Base-by-base conservation (phyloP, 2,797 vertebrate genomes). In the Euphonia xanthogaster region DNA sequence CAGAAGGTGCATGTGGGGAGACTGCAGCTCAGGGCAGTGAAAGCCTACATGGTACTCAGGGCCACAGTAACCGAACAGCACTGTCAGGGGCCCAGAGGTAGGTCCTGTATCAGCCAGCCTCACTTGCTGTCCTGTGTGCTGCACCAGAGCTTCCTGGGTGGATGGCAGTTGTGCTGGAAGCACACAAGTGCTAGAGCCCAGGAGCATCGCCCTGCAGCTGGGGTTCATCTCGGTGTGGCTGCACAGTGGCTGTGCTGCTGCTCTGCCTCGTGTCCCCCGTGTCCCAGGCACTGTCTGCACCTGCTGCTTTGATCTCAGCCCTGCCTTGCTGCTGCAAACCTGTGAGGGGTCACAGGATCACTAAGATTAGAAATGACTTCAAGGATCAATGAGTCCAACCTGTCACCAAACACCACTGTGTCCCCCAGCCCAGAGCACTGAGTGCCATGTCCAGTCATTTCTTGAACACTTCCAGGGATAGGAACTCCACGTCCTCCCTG, bases 251-350 rank as follows among this genome's bases (percentile, higher is more conserved):
- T 25, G 4, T n/a, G 19, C 23, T 22, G 21, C n/a, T 50, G 50
- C 22, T 24, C 35, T 73, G 35, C 22, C 39, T 72, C 1, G 0
- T 51, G n/a, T 22, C 5, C 23, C 24, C 21, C 4, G 1, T 6
- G 2, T 19, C 48, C 48, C 58, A 58, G 10, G 14, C 54, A 27
- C 31, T 79, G 42, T 30, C 47, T 65, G 2, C 1, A 40, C 17
- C 30, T 63, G 19, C 28, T 58, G 66, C 39, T 51, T 54, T 50
- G 28, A n/a, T 31, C 31, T 62, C 60, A 72, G 58, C 39, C 31
- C n/a, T 77, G 21, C 21, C 74, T 63, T 3, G 1, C 21, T 65
- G 48, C 27, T 25, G 7, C 74, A 54, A 15, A 48, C 25, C 12
- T 58, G 19, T 7, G 22, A 21, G 24, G 5, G n/a, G 5, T 45